Conservation (phyloP, 2,888 invertebrate genomes). For the Eucriotettix oculatus region DNA sequence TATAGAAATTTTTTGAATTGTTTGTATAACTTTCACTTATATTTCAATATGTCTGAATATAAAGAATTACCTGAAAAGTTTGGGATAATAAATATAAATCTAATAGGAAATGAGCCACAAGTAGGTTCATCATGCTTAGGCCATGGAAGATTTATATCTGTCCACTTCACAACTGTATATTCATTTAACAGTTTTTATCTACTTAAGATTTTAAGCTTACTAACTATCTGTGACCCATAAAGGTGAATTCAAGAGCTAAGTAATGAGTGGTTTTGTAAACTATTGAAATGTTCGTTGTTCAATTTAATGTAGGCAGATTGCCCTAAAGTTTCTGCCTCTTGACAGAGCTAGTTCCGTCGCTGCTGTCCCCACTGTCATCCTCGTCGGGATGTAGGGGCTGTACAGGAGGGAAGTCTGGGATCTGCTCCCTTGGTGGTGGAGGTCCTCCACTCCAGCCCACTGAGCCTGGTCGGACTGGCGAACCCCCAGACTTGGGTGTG, state of each 20-base stretch:
- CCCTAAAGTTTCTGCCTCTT: slow-evolving; percentile 16
- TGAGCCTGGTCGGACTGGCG: slow-evolving; percentile 7
- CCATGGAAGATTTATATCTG: not conserved
- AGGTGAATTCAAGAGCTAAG: not conserved
- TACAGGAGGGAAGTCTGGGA: slow-evolving; percentile 15
- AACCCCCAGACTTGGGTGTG: slow-evolving; percentile 9
- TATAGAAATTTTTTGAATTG: no score
- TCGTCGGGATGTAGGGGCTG: slow-evolving; percentile 13
- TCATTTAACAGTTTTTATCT: not conserved
- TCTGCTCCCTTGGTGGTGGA: slow-evolving; percentile 13
- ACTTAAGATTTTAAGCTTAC: not conserved
- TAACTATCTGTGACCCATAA: no score
- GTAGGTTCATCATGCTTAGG: not conserved
- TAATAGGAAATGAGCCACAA: not conserved
- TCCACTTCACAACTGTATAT: not conserved
- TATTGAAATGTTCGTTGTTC: not conserved
- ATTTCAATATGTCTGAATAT: no score
- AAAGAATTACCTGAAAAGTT: not conserved
- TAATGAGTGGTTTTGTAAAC: not conserved
- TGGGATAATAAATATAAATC: not conserved
- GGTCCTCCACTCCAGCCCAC: slow-evolving; percentile 5
- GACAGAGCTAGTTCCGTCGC: slow-evolving; percentile 10
- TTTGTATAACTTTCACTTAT: no score
- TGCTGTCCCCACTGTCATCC: slow-evolving; percentile 12
- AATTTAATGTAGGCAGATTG: not conserved